phyloP scores from a whole-genome alignment of 1,140 invertebrate species.

The Calosoma granatense region DNA sequence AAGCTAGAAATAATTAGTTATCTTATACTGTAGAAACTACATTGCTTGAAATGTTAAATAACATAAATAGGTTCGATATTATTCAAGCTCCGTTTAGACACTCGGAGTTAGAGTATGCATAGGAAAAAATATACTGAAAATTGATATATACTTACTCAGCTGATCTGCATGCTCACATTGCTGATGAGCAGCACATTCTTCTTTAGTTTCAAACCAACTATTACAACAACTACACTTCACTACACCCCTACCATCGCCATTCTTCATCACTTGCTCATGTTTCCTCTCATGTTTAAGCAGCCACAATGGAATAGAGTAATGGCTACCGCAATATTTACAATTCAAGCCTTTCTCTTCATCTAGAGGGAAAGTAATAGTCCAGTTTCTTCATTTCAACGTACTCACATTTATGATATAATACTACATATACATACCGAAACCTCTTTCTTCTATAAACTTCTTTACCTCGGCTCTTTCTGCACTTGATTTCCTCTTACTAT shows the following conservation, averaged over 20 bases:
- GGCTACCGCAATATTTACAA: slow-evolving; percentile 17
- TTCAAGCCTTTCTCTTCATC: not conserved
- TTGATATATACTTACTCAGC: slow-evolving; percentile 22
- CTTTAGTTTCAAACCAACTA: slow-evolving; percentile 31
- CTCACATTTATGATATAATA: not conserved
- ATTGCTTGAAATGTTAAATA: too few relatives aligned
- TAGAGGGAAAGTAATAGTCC: not conserved
- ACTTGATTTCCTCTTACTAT: not conserved
- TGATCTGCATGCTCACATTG: slow-evolving; percentile 29
- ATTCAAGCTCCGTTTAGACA: too few relatives aligned
- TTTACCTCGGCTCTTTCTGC: slow-evolving; percentile 7
- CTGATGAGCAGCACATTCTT: slow-evolving; percentile 31
- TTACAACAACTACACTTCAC: slow-evolving; percentile 35
- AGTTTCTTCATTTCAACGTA: not conserved
- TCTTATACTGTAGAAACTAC: not conserved
- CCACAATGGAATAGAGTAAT: slow-evolving; percentile 15
- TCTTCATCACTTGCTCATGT: slow-evolving; percentile 11
- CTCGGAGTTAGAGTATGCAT: not conserved
- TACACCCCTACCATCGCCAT: slow-evolving; percentile 25
- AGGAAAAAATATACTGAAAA: too few relatives aligned
- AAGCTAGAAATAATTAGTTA: slow-evolving; percentile 23
- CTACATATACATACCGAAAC: slow-evolving; percentile 9
- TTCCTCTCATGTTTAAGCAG: slow-evolving; percentile 18
- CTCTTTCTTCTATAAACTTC: slow-evolving; percentile 13
- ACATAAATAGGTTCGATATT: too few relatives aligned